Percentiles rank a stretch among this genome's conserved stretches.
Evolutionary conservation across 2,888 invertebrate species (phyloP).

Genomic region (Apamea epomidion): DNA sequence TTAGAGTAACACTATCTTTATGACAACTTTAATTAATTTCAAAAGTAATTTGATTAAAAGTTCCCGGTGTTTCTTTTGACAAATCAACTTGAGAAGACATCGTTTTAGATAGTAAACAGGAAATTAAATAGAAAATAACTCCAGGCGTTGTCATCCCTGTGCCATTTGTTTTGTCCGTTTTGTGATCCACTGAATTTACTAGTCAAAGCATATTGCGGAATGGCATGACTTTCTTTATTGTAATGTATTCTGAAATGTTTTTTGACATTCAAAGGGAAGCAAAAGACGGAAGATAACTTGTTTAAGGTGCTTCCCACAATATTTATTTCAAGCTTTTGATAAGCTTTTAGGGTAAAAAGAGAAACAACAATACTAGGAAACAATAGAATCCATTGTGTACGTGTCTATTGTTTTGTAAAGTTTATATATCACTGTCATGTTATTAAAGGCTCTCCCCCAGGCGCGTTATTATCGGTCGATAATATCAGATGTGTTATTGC

Average conservation of each 20-base stretch:
- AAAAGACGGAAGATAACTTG: not conserved
- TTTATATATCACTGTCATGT: not conserved
- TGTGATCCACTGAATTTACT: not conserved
- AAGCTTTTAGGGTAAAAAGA: conserved; percentile 1
- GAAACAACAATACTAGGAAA: not conserved
- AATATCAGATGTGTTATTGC: too few species aligned
- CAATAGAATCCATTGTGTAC: not conserved
- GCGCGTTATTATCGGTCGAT: too few species aligned
- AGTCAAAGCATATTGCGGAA: not conserved
- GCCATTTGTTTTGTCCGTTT: not conserved
- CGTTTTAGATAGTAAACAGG: not conserved
- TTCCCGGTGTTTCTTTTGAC: not conserved
- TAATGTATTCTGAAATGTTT: conserved; percentile 6
- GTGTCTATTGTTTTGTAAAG: not conserved
- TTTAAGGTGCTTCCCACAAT: not conserved
- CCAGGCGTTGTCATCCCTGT: not conserved
- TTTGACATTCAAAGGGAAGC: conserved; percentile 14
- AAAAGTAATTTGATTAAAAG: not conserved
- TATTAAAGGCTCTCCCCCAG: too few species aligned
- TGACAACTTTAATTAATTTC: not conserved
- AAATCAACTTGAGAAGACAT: not conserved
- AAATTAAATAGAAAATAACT: conserved; percentile 4
- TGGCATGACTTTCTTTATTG: not conserved
- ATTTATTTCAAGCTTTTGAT: conserved; percentile 16
- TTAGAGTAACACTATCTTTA: not conserved